phyloP scores from a whole-genome alignment of 2,888 invertebrate species.

The Leptopilina drosophilae region DNA sequence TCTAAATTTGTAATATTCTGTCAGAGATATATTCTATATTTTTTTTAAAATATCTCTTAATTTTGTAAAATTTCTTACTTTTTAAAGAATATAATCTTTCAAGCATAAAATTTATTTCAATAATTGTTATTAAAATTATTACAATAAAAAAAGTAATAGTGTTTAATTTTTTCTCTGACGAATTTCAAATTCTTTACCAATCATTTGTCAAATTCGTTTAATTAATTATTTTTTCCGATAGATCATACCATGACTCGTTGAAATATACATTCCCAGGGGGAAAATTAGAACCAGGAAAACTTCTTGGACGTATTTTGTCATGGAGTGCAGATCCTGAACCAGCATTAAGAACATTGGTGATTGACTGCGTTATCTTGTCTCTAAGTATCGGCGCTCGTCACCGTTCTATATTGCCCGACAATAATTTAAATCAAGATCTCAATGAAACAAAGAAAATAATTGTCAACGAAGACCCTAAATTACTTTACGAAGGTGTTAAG shows the following conservation, averaged over 20 bases:
- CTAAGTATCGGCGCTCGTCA: slow-evolving; percentile 69
- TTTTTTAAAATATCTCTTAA: too few species aligned
- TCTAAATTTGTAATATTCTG: too few species aligned
- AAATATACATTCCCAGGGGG: slow-evolving; percentile 73
- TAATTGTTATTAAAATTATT: too few species aligned
- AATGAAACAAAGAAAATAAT: slow-evolving; percentile 67
- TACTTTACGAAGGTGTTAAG: slow-evolving; percentile 66
- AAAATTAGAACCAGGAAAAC: slow-evolving; percentile 69
- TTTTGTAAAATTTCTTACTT: too few species aligned
- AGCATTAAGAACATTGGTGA: slow-evolving; percentile 64
- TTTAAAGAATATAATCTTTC: too few species aligned
- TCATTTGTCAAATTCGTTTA: too few species aligned
- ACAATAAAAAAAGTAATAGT: too few species aligned
- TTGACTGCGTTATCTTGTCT: slow-evolving; percentile 68
- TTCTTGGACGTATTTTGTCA: slow-evolving; percentile 68
- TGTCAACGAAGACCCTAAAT: slow-evolving; percentile 61
- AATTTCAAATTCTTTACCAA: too few species aligned
- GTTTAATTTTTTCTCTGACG: too few species aligned
- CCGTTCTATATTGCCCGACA: slow-evolving; percentile 65
- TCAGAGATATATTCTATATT: too few species aligned
- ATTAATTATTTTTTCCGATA: slow-evolving; percentile 41
- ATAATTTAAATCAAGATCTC: slow-evolving; percentile 66
- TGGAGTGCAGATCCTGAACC: slow-evolving; percentile 70
- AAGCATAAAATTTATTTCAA: too few species aligned
- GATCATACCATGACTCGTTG: slow-evolving; percentile 70